Evolutionary conservation across 2,797 vertebrate genomes (phyloP), one percentile per base, ranked within the genome.

Genomic region (Protonibea diacanthus): DNA sequence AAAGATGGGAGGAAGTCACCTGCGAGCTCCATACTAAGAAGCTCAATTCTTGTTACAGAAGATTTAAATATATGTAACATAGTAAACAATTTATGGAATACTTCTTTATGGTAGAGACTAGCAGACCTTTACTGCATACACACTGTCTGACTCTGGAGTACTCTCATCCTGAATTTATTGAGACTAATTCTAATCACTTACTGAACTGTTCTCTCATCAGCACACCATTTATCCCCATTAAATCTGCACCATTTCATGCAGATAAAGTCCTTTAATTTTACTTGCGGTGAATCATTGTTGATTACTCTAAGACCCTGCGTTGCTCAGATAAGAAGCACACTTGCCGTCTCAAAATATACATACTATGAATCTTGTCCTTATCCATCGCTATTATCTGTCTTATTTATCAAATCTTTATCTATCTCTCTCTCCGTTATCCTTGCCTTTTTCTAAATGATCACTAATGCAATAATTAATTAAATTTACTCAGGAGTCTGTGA

Each of bases 301-400:
- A 89, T 86, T 81, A 74, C 71, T 82, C 71, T 73, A 86, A 78
- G 90, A 83, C 56, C 49, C 74, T 80, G 75, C 42, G 15, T 73
- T 21, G 13, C 62, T 63, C 1, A 74, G 88, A 92, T 91, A 89
- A 91, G 82, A 68, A 11, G 21, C 64, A 18, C 7, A n/a, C 62
- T 69, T 15, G 27, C 71, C 56, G n/a, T 82, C 82, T 73, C 60
- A 69, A 53, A 82, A 82, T 70, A 76, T 67, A 76, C 61, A 70
- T 57, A 66, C 81, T 62, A 84, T 90, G 75, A 88, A 90, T 93
- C 88, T 82, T 80, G 56, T 48, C 62, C 78, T 91, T 90, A 90
- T 80, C 85, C 1, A 2, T 25, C 55, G 40, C 55, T 77, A 45
- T 74, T 83, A 87, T 93, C 85, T 1, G 20, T 70, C 68, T 66